Evolutionary conservation across 2,113 vertebrate species (phyloP).

Genomic region (Silurus asotus): DNA sequence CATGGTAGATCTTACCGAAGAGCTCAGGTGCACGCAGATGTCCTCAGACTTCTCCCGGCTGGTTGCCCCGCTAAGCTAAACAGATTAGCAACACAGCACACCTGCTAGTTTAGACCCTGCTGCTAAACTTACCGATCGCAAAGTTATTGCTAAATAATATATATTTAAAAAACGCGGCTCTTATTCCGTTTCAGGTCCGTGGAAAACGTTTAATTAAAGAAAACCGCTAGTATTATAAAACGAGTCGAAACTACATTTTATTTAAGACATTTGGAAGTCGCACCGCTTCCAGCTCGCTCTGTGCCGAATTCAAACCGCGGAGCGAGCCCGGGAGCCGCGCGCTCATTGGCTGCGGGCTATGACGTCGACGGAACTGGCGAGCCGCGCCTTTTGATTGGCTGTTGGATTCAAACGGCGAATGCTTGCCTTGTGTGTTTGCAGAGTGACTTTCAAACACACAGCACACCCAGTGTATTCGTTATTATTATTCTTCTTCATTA

Average conservation of each 20-base stretch:
- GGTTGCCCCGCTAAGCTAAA: conserved; percentile 43
- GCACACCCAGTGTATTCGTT: too few species aligned
- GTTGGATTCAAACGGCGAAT: conserved; percentile 68
- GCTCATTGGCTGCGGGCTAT: conserved; percentile 64
- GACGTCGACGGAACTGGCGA: conserved; percentile 15
- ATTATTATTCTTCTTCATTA: not conserved
- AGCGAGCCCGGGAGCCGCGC: conserved; percentile 48
- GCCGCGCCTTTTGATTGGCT: conserved; percentile 65
- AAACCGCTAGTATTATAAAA: not conserved
- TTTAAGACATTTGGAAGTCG: not conserved
- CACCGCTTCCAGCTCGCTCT: conserved; percentile 8
- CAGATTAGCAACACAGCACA: conserved; percentile 47
- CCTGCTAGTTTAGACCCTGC: not conserved
- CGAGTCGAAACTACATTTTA: conserved; percentile 41
- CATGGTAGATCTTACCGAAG: conserved; percentile 18
- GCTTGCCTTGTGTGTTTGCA: conserved; percentile 10
- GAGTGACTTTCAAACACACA: not conserved
- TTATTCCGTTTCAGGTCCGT: not conserved
- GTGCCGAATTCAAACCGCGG: conserved; percentile 72
- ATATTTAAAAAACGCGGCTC: not conserved
- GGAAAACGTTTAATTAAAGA: too few species aligned
- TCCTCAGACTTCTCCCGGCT: conserved; percentile 27
- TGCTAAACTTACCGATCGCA: not conserved
- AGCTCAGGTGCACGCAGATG: not conserved
- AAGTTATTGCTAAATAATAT: not conserved